Percentiles rank a stretch among this genome's conserved stretches.
Conservation (phyloP, 2,113 vertebrate species). For the Calidris pugnax region DNA sequence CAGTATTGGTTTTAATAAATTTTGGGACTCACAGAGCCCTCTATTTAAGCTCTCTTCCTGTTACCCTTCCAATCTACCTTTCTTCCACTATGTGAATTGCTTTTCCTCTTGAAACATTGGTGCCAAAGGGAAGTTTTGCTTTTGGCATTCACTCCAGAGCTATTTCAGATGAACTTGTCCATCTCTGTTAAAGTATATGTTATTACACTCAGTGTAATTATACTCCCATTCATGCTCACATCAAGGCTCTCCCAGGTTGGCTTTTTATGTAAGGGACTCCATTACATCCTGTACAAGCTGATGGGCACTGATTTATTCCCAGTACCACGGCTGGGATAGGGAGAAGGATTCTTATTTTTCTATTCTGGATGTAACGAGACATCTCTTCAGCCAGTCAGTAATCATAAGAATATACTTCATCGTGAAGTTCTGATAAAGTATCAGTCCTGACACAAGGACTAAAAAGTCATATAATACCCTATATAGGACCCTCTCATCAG, state of each 20-base stretch:
- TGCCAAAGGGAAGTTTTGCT: neutral
- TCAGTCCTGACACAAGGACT: neutral
- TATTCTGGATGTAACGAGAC: neutral
- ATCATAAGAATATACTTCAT: neutral
- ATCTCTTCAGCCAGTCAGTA: neutral
- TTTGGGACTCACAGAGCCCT: neutral
- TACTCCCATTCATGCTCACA: neutral
- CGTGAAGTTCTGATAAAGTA: neutral
- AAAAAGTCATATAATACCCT: neutral
- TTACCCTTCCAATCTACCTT: neutral
- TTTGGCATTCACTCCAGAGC: neutral
- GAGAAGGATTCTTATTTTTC: neutral
- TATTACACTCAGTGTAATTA: neutral
- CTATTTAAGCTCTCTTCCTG: neutral
- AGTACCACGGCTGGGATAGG: neutral
- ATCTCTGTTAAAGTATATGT: neutral
- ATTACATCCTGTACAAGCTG: neutral
- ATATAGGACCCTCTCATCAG: neutral
- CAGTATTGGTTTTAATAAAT: constrained; percentile 2
- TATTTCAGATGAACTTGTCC: neutral
- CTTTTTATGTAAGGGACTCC: neutral
- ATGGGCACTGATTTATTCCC: neutral
- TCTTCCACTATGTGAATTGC: neutral
- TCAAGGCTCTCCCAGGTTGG: neutral
- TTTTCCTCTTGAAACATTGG: neutral